phyloP scores from a whole-genome alignment of 2,888 invertebrate species.

The Hanleya hanleyi region DNA sequence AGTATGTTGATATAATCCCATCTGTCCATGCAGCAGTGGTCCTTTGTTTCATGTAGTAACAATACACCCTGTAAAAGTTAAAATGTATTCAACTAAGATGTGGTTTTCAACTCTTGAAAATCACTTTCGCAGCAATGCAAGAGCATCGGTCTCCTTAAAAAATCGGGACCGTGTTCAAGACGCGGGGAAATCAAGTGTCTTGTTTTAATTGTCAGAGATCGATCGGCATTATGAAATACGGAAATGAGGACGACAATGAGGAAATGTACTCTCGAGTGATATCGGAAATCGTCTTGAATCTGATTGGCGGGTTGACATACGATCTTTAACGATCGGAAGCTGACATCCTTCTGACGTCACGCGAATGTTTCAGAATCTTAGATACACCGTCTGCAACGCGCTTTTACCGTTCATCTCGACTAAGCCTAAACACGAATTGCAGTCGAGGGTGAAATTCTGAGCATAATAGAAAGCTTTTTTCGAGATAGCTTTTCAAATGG shows the following conservation, averaged over 20 bases:
- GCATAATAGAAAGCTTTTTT: background rate
- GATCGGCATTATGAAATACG: background rate
- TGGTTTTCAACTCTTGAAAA: too few relatives aligned
- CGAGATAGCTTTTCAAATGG: too few relatives aligned
- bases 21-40: too few relatives aligned
- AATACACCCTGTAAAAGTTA: too few relatives aligned
- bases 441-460: background rate
- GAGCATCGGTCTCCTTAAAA: too few relatives aligned
- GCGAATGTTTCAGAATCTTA: background rate
- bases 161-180: too few relatives aligned
- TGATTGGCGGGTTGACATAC: conserved; percentile 11
- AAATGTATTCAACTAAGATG: too few relatives aligned
- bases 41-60: too few relatives aligned
- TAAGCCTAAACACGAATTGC: background rate
- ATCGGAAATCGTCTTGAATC: background rate
- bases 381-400: too few relatives aligned
- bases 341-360: background rate
- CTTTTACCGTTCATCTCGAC: too few relatives aligned
- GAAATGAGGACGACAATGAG: background rate
- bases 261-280: conserved; percentile 7
- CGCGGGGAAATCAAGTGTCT: conserved; percentile 7
- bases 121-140: too few relatives aligned
- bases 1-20: too few relatives aligned
- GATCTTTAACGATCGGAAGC: conserved; percentile 3
- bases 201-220: background rate